Base-by-base conservation (phyloP, 2,113 vertebrate genomes). In the Sphaerodactylus townsendi region DNA sequence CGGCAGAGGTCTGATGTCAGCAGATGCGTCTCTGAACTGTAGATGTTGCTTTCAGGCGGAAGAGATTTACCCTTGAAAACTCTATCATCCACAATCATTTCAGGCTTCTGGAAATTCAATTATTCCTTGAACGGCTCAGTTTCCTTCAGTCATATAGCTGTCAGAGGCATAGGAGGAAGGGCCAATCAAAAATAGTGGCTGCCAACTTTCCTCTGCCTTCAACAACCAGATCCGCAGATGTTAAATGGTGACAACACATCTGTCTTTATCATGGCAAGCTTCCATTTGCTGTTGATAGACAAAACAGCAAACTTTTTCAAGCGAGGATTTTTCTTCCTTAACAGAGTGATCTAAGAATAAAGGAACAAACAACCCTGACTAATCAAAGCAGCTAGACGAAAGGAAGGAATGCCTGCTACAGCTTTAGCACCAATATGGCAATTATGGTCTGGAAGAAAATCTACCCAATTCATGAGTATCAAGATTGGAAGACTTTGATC, bases 391-490 rank as follows among this genome's bases (percentile, higher is more conserved):
- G 23, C 59, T 62, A 62, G 59, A 62, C 8, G 23, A 10, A 30
- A 5, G 14, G 80, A 1, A 66, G 39, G 66, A 88, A 89, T 88
- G 84, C 48, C 66, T 72, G 80, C 71, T 85, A 68, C 5, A 46
- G 25, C 65, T 11, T 4, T 76, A 70, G 79, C 71, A 28, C 41
- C 46, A 85, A 78, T 68, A 48, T 53, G 48, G 79, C 76, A 33
- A 56, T 13, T 88, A 9, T 19, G 5, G 10, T 64, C 91, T 87
- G 68, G 56, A 88, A 56, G 35, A 83, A 89, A 92, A 89, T 14
- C 30, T 0, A 77, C 28, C n/a, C 15, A 13, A 28, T 35, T 33
- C 70, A 53, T 44, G 59, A 0, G 0, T 2, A 5, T 69, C 7
- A 86, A 71, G 37, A 50, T 59, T 33, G 50, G 13, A 82, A 21